phyloP scores from a whole-genome alignment of 2,797 vertebrate species.

The Falco novaeseelandiae region DNA sequence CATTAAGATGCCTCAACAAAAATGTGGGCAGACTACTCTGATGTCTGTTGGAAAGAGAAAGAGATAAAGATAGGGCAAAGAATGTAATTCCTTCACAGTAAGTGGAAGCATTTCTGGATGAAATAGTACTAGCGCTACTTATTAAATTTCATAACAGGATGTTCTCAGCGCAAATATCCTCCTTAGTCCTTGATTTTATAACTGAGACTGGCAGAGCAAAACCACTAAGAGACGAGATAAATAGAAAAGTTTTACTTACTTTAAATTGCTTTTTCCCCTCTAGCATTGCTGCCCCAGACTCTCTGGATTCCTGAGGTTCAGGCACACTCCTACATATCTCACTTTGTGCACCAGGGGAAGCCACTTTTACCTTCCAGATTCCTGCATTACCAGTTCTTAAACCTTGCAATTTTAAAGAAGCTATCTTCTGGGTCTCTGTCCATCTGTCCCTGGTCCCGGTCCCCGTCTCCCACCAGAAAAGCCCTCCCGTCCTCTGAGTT shows the following conservation, averaged over 20 bases:
- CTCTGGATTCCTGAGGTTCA: neutral
- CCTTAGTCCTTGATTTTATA: conserved; percentile 34
- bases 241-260: conserved; percentile 14
- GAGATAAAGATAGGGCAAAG: neutral
- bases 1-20: neutral
- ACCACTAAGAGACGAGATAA: neutral
- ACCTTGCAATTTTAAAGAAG: neutral
- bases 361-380: neutral
- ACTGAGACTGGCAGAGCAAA: conserved; percentile 10
- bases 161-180: conserved; percentile 16
- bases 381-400: neutral
- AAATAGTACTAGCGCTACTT: conserved; percentile 28
- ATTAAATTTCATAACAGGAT: conserved; percentile 46
- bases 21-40: neutral
- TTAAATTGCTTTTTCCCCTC: conserved; percentile 8
- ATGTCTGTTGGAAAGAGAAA: neutral
- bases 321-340: neutral
- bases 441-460: neutral
- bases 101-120: conserved; percentile 16
- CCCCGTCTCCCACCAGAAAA: neutral
- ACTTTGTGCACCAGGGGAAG: neutral
- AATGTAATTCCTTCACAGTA: conserved; percentile 22
- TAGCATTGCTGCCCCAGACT: neutral
- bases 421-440: neutral
- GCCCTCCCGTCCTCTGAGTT: neutral